Conservation (phyloP, 2,888 invertebrate genomes). For the Pseudeuparius sepicola region DNA sequence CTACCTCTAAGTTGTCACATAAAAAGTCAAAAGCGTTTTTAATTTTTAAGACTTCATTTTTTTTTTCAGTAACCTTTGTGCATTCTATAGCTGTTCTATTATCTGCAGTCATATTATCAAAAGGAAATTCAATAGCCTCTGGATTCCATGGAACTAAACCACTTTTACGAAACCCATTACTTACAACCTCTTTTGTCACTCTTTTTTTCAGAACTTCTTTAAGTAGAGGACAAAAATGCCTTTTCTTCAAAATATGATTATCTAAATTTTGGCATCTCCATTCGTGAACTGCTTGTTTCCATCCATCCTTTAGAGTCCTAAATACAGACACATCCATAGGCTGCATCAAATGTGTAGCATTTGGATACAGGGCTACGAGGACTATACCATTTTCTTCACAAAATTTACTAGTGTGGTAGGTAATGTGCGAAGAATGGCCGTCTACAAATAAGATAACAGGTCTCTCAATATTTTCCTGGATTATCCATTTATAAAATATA, state of each 20-base stretch:
- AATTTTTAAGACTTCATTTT: too few relatives aligned
- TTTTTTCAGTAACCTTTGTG: too few relatives aligned
- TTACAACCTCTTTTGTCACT: too few relatives aligned
- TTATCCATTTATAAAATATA: slow-evolving; percentile 11
- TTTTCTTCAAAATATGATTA: slow-evolving; percentile 9
- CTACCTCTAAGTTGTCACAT: too few relatives aligned
- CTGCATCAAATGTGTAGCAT: slow-evolving; percentile 16
- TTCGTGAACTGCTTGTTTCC: slow-evolving; percentile 11
- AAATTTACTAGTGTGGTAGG: slow-evolving; percentile 15
- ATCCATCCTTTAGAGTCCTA: slow-evolving; percentile 12
- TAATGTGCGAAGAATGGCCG: slow-evolving; percentile 15
- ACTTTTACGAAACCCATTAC: slow-evolving; percentile 14
- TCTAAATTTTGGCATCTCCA: slow-evolving; percentile 7
- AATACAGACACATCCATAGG: slow-evolving; percentile 14
- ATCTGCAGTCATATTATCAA: too few relatives aligned
- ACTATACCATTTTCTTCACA: slow-evolving; percentile 12
- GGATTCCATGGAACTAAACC: slow-evolving; percentile 10
- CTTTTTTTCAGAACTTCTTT: slow-evolving; percentile 4
- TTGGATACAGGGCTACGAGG: slow-evolving; percentile 12
- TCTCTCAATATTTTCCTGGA: slow-evolving; percentile 5
- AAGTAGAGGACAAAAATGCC: slow-evolving; percentile 7
- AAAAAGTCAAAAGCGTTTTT: too few relatives aligned
- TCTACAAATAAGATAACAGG: too few relatives aligned
- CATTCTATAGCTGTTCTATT: too few relatives aligned
- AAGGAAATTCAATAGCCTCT: too few relatives aligned